A percentile compares a stretch with the other conserved stretches of the same genome.
Evolutionary conservation across 2,888 invertebrate genomes (phyloP).

Genomic region (Spodoptera picta): DNA sequence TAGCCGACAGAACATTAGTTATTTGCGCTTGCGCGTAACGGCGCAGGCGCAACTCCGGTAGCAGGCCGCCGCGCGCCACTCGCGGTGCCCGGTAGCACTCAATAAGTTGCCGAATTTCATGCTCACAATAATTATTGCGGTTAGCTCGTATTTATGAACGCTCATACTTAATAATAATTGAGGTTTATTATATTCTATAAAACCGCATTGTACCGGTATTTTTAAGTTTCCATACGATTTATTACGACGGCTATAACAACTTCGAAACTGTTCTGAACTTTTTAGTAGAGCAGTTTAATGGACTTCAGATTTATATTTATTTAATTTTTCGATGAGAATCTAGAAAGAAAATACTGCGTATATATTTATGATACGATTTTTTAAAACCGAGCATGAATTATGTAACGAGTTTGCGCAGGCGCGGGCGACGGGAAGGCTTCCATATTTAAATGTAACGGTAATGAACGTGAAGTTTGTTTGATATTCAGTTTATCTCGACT

Average conservation of each 20-base stretch:
- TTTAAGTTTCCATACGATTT: conserved; percentile 39
- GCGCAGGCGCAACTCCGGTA: conserved; percentile 77
- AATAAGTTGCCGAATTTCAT: conserved; percentile 76
- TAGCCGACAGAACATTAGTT: conserved; percentile 75
- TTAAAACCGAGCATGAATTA: conserved; percentile 47
- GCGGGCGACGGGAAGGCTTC: conserved; percentile 35
- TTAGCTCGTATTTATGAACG: conserved; percentile 55
- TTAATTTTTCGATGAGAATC: conserved; percentile 27
- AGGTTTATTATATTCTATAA: conserved; percentile 59
- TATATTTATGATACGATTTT: conserved; percentile 46
- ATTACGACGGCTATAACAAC: conserved; percentile 1
- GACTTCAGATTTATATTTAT: conserved; percentile 31
- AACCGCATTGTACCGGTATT: conserved; percentile 58
- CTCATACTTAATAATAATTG: conserved; percentile 59
- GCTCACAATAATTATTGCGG: conserved; percentile 72
- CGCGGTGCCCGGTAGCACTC: conserved; percentile 72
- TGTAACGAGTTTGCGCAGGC: conserved; percentile 33
- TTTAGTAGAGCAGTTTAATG: conserved; percentile 41
- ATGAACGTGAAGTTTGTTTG: conserved; percentile 30
- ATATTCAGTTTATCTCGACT: conserved; percentile 30
- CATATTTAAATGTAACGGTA: conserved; percentile 54
- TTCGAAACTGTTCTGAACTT: conserved; percentile 26
- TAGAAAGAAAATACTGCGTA: conserved; percentile 32
- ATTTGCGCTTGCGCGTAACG: conserved; percentile 87
- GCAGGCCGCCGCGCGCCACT: conserved; percentile 49